phyloP scores from a whole-genome alignment of 2,113 vertebrate genomes.

The Crotalus viridis region DNA sequence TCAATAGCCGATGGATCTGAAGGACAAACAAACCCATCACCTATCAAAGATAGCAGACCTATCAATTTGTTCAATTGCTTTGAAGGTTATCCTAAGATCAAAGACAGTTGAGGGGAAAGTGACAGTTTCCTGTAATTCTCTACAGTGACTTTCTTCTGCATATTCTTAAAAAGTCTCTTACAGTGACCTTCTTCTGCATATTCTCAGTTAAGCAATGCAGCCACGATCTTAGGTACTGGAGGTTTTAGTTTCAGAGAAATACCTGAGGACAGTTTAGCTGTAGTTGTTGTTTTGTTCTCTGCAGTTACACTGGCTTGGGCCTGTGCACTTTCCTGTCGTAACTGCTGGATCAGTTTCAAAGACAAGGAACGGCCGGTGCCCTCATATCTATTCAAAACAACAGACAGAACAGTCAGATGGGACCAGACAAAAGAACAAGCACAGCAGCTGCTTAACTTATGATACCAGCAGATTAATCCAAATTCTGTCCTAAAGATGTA shows the following conservation, averaged over 20 bases:
- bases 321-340: constrained; percentile 90
- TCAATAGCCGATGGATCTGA: background rate
- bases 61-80: background rate
- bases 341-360: constrained; percentile 94
- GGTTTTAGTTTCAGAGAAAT: background rate
- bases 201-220: background rate
- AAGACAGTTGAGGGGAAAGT: background rate
- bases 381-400: constrained; percentile 80
- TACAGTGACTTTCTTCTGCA: background rate
- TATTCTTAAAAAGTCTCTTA: no score
- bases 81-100: background rate
- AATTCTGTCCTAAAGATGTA: background rate
- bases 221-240: background rate
- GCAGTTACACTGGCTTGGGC: constrained; percentile 86
- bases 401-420: background rate
- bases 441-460: background rate
- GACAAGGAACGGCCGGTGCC: constrained; percentile 95
- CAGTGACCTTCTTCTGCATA: background rate
- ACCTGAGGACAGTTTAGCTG: constrained; percentile 86
- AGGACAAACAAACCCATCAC: background rate
- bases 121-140: background rate
- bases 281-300: constrained; percentile 84
- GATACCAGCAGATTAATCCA: background rate
- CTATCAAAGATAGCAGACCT: background rate
- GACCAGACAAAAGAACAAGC: background rate